These are phyloP conservation scores for Candidula unifasciata DNA, from an alignment of 2,888 invertebrate species.

Conservation along the genomic window DNA sequence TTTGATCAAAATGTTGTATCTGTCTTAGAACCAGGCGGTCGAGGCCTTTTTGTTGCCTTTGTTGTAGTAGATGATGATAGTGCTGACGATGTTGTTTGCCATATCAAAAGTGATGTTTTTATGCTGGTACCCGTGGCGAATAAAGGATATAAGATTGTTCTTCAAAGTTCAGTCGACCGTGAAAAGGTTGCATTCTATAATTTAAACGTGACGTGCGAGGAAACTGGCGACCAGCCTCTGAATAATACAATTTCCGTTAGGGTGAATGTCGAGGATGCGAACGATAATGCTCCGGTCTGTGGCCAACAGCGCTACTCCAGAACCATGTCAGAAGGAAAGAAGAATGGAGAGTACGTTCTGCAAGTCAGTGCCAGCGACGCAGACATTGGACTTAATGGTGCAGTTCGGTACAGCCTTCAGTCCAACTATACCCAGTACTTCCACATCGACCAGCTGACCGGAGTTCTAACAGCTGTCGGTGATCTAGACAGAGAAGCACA, in stretches of 20 bases:
- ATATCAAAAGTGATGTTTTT: constrained; percentile 34
- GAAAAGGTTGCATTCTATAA: constrained; percentile 89
- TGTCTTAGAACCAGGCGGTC: constrained; percentile 44
- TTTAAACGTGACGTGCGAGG: constrained; percentile 92
- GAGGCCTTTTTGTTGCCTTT: constrained; percentile 43
- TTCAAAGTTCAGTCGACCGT: constrained; percentile 86
- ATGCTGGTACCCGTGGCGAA: constrained; percentile 46
- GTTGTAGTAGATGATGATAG: constrained; percentile 48
- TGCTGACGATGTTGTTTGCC: constrained; percentile 34
- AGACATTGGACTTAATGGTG: constrained; percentile 79
- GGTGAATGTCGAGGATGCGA: constrained; percentile 51
- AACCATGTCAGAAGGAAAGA: constrained; percentile 49
- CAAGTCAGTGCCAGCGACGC: constrained; percentile 85
- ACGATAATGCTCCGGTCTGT: constrained; percentile 84
- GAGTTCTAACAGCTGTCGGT: constrained; percentile 45
- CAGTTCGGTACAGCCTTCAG: constrained; percentile 43
- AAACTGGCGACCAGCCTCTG: constrained; percentile 76
- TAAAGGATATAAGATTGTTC: constrained; percentile 87
- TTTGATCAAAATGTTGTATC: constrained; percentile 49
- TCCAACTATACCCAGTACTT: constrained; percentile 22
- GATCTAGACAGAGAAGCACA: constrained; percentile 79
- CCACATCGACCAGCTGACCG: constrained; percentile 36
- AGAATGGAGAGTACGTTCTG: constrained; percentile 42
- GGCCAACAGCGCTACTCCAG: constrained; percentile 73
- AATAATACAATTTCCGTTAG: constrained; percentile 37